These are phyloP conservation scores for Sebastes nivosus DNA, from an alignment of 2,797 vertebrate genomes.

Conservation along the genomic window DNA sequence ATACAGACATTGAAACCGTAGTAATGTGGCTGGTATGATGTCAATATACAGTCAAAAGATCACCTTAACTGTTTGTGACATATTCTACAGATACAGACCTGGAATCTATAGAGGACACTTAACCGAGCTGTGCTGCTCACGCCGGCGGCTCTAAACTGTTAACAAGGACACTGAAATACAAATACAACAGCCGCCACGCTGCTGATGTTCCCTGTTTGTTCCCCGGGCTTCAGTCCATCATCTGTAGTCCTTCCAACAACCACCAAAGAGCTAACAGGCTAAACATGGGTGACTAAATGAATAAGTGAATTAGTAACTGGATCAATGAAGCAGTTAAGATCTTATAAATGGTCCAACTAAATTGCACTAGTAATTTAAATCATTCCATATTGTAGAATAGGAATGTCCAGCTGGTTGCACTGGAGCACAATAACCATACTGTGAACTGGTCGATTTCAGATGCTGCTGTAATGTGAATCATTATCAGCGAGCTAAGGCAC, in stretches of 20 bases:
- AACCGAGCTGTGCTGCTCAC: no score
- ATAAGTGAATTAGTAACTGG: not conserved
- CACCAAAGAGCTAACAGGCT: not conserved
- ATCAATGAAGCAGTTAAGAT: not conserved
- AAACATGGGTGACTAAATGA: not conserved
- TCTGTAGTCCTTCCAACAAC: not conserved
- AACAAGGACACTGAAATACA: no score
- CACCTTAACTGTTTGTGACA: no score
- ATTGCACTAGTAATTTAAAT: not conserved
- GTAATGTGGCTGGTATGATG: no score
- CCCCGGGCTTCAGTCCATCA: no score
- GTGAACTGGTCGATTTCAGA: not conserved
- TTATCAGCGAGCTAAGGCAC: not conserved
- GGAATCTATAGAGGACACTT: no score
- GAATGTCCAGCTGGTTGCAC: not conserved
- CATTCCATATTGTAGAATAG: not conserved
- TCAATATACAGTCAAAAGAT: no score
- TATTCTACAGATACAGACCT: no score
- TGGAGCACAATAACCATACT: not conserved
- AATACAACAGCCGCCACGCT: no score
- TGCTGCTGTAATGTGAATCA: not conserved
- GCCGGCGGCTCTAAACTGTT: no score
- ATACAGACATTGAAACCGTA: no score
- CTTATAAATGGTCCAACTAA: not conserved
- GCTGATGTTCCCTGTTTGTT: no score